Conservation (phyloP, 2,888 invertebrate genomes). For the Eupithecia centaureata region DNA sequence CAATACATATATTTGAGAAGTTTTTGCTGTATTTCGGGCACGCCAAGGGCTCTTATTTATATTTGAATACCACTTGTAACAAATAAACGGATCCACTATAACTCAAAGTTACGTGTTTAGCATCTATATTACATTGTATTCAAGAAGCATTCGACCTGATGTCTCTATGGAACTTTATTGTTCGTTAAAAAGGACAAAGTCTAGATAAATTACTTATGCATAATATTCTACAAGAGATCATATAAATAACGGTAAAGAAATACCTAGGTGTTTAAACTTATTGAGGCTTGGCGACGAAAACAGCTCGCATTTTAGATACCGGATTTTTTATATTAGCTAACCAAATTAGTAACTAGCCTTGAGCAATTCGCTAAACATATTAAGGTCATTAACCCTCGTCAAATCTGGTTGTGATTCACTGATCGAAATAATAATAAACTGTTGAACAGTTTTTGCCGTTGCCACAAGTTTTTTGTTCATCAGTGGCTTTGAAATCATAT, state of each 20-base stretch:
- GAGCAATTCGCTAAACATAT: slow-evolving; percentile 80
- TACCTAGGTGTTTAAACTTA: slow-evolving; percentile 60
- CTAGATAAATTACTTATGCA: background rate
- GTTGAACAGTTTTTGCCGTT: slow-evolving; percentile 80
- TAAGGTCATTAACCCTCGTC: slow-evolving; percentile 82
- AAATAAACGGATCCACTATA: slow-evolving; percentile 18
- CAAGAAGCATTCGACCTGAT: slow-evolving; percentile 50
- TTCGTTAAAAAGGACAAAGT: slow-evolving; percentile 10
- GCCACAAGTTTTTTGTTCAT: slow-evolving; percentile 65
- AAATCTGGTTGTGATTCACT: slow-evolving; percentile 83
- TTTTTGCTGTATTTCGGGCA: background rate
- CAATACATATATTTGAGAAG: background rate
- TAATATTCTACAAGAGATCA: slow-evolving; percentile 12
- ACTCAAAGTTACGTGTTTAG: slow-evolving; percentile 26
- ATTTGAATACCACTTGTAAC: background rate
- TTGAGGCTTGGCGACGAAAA: slow-evolving; percentile 57
- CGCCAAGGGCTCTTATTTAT: background rate
- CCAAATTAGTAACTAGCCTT: slow-evolving; percentile 78
- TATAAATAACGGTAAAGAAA: slow-evolving; percentile 69
- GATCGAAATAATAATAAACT: slow-evolving; percentile 81
- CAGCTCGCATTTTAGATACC: slow-evolving; percentile 65
- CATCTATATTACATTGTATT: slow-evolving; percentile 47
- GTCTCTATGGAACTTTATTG: slow-evolving; percentile 19
- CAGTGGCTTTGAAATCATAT: slow-evolving; percentile 58
- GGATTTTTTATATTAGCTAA: slow-evolving; percentile 72